These are phyloP conservation scores for Cotesia typhae DNA, from an alignment of 1,140 invertebrate genomes.

Conservation along the genomic window DNA sequence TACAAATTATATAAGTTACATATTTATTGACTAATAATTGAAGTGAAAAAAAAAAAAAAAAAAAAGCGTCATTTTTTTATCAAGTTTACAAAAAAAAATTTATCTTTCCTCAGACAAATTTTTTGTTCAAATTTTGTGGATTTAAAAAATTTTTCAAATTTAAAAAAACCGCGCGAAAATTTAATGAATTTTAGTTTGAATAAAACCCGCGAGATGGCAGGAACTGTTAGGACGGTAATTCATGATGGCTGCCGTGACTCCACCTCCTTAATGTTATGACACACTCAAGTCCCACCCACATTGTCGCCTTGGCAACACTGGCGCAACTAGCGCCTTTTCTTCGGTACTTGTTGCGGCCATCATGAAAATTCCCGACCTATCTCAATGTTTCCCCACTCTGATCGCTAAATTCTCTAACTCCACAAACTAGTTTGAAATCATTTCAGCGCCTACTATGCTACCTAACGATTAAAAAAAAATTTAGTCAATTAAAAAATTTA, in stretches of 20 bases:
- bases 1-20: too few species aligned
- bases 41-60: too few species aligned
- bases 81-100: too few species aligned
- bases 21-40: too few species aligned
- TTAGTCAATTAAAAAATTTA: too few species aligned
- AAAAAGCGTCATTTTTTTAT: not conserved
- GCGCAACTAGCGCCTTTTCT: constrained; percentile 29
- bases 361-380: constrained; percentile 54
- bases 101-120: too few species aligned
- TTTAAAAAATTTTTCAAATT: too few species aligned
- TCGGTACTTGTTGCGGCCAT: constrained; percentile 46
- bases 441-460: too few species aligned
- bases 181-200: not conserved
- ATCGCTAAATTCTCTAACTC: too few species aligned
- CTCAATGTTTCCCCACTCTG: constrained; percentile 45
- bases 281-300: constrained; percentile 47
- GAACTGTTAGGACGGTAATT: constrained; percentile 49
- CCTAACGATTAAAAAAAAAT: too few species aligned
- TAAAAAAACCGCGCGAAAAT: constrained; percentile 13
- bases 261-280: constrained; percentile 41
- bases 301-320: constrained; percentile 52
- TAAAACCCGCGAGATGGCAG: constrained; percentile 48
- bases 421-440: too few species aligned
- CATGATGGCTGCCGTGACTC: constrained; percentile 56
- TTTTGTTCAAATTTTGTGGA: too few species aligned